Evolutionary conservation across 2,888 invertebrate genomes (phyloP), one percentile per base, ranked within the genome.

Genomic region (Clistopyga incitator): DNA sequence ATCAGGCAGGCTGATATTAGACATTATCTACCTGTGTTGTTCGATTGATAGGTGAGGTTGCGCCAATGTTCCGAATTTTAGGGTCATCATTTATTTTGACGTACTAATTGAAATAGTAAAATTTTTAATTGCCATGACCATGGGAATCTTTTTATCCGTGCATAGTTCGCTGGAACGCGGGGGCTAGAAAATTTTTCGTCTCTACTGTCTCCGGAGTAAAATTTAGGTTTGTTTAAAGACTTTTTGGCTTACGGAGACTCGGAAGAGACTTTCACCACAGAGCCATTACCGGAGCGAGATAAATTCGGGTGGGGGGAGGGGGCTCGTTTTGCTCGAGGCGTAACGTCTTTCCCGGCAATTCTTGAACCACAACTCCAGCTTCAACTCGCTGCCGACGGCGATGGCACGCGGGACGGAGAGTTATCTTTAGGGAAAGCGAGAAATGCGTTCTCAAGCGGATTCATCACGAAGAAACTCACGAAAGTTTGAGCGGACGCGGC

Each of bases 241-340:
- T 74, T 68, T 64, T 68, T 67, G 68, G 68, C 74, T 68, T 52
- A 61, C 38, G 25, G 50, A 68, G 67, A 59, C 74, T 47, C 34
- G 23, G 56, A 23, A 68, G 74, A 56, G 79, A 67, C 56, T 74
- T 74, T 80, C 38, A 72, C 67, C 56, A 50, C 38, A 67, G 74
- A 68, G 80, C 74, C 80, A 80, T 80, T 74, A 74, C 80, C 67
- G 80, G 74, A 61, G 68, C 59, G 67, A 80, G 74, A 80, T 80
- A 80, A 80, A 80, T 80, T 80, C 67, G 59, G 79, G 29, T 23
- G 71, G 29, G 47, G 67, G 65, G 72, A 45, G 42, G 29, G 34
- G 64, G 64, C 68, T 74, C 67, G 80, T 80, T 80, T 68, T 25
- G 74, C 80, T 59, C 68, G 59, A 45, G 74, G 67, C 65, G 74